Evolutionary conservation across 1,140 invertebrate genomes (phyloP).

Genomic region (Drosophila sp.): DNA sequence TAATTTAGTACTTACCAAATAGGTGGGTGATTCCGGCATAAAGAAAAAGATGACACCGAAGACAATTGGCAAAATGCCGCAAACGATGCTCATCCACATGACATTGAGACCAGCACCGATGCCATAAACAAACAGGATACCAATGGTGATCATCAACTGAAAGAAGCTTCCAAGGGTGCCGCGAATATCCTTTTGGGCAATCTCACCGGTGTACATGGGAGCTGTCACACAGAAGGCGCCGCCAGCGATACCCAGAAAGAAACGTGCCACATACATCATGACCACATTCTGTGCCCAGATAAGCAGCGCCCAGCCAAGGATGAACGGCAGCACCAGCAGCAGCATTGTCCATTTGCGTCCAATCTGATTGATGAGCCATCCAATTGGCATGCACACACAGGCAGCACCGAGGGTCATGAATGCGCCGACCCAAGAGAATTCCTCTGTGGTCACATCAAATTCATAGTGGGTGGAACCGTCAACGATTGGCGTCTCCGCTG

Average conservation of each 20-base stretch:
- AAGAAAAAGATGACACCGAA: slow-evolving; percentile 89
- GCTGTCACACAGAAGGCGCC: slow-evolving; percentile 91
- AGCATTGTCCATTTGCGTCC: slow-evolving; percentile 91
- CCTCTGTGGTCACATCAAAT: slow-evolving; percentile 85
- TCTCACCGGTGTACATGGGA: slow-evolving; percentile 93
- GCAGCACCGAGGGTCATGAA: slow-evolving; percentile 90
- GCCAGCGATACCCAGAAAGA: slow-evolving; percentile 90
- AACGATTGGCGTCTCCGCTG: slow-evolving; percentile 86
- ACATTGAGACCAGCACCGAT: slow-evolving; percentile 87
- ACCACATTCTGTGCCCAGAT: slow-evolving; percentile 88
- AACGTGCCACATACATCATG: slow-evolving; percentile 90
- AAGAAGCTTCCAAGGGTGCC: slow-evolving; percentile 92
- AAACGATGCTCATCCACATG: slow-evolving; percentile 88
- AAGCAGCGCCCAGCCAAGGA: slow-evolving; percentile 91
- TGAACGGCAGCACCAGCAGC: slow-evolving; percentile 89
- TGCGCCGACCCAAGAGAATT: slow-evolving; percentile 90
- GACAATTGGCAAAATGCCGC: slow-evolving; percentile 88
- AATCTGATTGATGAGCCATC: slow-evolving; percentile 89
- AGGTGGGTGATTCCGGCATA: slow-evolving; percentile 92
- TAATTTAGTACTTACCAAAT: slow-evolving; percentile 76
- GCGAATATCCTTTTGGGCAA: slow-evolving; percentile 90
- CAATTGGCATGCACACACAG: slow-evolving; percentile 89
- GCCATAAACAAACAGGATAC: slow-evolving; percentile 89
- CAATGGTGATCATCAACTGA: slow-evolving; percentile 90
- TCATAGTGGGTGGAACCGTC: slow-evolving; percentile 84